These are phyloP conservation scores for Drosophila subsilvestris DNA, from an alignment of 2,888 invertebrate species.

Conservation along the genomic window DNA sequence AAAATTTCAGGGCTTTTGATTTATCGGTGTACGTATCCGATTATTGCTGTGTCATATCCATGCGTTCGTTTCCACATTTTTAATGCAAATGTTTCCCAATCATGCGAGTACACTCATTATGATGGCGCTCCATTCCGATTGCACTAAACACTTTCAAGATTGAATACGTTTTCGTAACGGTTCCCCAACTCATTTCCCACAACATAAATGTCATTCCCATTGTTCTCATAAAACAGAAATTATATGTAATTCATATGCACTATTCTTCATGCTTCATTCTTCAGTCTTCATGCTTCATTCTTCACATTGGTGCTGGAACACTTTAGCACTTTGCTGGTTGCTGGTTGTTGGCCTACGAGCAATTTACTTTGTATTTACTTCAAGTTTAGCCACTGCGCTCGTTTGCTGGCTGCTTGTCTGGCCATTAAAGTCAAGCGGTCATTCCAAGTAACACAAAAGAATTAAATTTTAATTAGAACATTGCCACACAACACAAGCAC, in stretches of 20 bases:
- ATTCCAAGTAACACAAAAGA: slow-evolving; percentile 52
- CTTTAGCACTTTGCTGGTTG: slow-evolving; percentile 21
- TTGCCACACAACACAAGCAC: slow-evolving; percentile 56
- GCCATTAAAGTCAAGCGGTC: slow-evolving; percentile 63
- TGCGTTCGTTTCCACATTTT: background rate
- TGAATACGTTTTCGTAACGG: slow-evolving; percentile 33
- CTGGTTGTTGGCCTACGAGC: slow-evolving; percentile 18
- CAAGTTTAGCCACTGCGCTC: slow-evolving; percentile 20
- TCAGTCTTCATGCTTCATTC: background rate
- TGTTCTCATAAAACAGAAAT: slow-evolving; percentile 39
- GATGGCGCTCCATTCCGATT: slow-evolving; percentile 20
- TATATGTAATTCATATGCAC: slow-evolving; percentile 47
- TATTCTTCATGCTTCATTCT: background rate
- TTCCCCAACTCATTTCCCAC: slow-evolving; percentile 46
- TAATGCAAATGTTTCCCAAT: slow-evolving; percentile 24
- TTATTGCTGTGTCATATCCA: background rate
- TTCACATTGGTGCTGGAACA: slow-evolving; percentile 39
- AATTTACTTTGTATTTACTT: slow-evolving; percentile 26
- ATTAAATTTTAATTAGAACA: slow-evolving; percentile 70
- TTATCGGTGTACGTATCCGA: too few relatives aligned
- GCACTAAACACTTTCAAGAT: slow-evolving; percentile 45
- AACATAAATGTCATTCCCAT: slow-evolving; percentile 49
- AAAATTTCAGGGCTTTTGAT: too few relatives aligned
- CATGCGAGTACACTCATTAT: slow-evolving; percentile 14
- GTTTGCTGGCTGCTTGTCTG: background rate